A percentile compares a stretch with the other conserved stretches of the same genome.
Evolutionary conservation across 1,140 invertebrate genomes (phyloP).

Genomic region (Zaprionus africanus): DNA sequence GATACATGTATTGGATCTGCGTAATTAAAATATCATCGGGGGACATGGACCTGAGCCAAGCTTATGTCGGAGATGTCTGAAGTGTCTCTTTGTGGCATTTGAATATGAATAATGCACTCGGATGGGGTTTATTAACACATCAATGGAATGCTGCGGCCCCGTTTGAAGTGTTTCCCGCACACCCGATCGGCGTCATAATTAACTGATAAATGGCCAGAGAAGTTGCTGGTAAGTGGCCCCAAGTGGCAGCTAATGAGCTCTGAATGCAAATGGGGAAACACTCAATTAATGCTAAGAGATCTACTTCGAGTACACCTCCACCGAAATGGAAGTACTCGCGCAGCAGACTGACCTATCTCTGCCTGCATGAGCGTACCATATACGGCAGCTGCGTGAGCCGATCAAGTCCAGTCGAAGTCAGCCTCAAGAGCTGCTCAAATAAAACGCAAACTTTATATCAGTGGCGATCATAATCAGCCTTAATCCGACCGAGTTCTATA

Average conservation of each 20-base stretch:
- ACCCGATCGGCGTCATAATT: slow-evolving; percentile 51
- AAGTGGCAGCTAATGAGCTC: slow-evolving; percentile 58
- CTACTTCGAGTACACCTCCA: slow-evolving; percentile 1
- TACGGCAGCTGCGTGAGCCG: background rate
- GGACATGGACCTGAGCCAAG: background rate
- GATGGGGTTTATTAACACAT: slow-evolving; percentile 69
- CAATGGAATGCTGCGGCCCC: slow-evolving; percentile 66
- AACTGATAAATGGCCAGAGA: slow-evolving; percentile 36
- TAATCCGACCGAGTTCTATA: background rate
- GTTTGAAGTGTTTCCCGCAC: slow-evolving; percentile 61
- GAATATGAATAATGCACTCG: slow-evolving; percentile 57
- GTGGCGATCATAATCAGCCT: background rate
- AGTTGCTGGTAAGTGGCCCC: slow-evolving; percentile 16
- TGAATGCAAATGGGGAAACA: slow-evolving; percentile 17
- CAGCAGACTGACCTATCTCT: background rate
- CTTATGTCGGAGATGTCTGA: background rate
- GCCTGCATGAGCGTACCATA: background rate
- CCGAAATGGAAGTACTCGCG: background rate
- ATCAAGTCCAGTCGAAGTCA: background rate
- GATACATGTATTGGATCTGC: slow-evolving; percentile 61
- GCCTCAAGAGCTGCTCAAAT: background rate
- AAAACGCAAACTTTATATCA: slow-evolving; percentile 2
- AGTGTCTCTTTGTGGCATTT: slow-evolving; percentile 67
- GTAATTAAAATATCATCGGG: slow-evolving; percentile 77
- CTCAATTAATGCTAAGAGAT: slow-evolving; percentile 18